Conservation (phyloP, 2,113 vertebrate genomes). For the Phoenicopterus ruber region DNA sequence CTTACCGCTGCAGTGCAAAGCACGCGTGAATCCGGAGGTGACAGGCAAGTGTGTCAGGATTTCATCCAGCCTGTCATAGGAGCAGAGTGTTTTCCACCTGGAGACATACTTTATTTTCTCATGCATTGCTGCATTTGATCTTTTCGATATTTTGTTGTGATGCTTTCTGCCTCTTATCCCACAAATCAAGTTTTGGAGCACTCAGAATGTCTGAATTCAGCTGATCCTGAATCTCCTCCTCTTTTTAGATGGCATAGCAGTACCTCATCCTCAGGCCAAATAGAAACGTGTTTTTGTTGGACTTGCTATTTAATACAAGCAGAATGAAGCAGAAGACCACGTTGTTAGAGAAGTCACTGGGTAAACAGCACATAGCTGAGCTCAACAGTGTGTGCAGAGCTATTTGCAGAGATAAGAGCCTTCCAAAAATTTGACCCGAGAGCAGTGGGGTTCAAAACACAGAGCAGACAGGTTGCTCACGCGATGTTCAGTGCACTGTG, state of each 20-base stretch:
- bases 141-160: neutral
- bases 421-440: neutral
- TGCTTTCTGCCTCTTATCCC: fast-evolving
- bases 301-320: neutral
- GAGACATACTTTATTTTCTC: neutral
- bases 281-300: fast-evolving
- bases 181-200: neutral
- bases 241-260: neutral
- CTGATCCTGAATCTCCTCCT: neutral
- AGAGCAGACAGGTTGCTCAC: neutral
- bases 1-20: neutral
- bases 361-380: neutral
- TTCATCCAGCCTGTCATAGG: fast-evolving
- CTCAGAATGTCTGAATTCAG: neutral
- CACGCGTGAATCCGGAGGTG: fast-evolving
- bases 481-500: neutral
- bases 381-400: neutral
- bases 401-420: neutral
- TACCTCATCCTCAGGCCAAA: neutral
- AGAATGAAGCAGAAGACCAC: neutral
- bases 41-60: fast-evolving
- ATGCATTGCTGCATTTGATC: fast-evolving
- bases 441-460: neutral
- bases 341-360: neutral
- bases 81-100: neutral